Conservation (phyloP, 1,140 invertebrate genomes). For the Eubasilissa regina region DNA sequence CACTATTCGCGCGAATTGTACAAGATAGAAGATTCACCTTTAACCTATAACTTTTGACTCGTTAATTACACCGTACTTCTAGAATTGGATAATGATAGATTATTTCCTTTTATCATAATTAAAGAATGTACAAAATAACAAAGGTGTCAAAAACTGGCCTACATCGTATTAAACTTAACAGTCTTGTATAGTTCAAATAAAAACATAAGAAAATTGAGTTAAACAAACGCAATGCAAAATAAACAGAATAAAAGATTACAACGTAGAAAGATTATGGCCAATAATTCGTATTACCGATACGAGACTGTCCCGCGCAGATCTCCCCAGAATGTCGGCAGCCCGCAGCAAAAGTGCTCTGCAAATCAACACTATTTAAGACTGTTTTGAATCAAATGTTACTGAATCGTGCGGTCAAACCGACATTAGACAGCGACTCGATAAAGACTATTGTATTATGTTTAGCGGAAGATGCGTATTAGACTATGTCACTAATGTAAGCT, state of each 20-base stretch:
- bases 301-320: neutral
- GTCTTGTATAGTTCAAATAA: slow-evolving; percentile 30
- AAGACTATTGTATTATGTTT: too few species aligned
- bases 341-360: too few species aligned
- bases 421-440: too few species aligned
- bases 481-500: too few species aligned
- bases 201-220: neutral
- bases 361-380: too few species aligned
- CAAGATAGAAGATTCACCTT: neutral
- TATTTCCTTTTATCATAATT: neutral
- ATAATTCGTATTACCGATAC: neutral
- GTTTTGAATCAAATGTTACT: too few species aligned
- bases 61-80: too few species aligned
- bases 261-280: slow-evolving; percentile 25
- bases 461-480: too few species aligned
- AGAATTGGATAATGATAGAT: neutral
- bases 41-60: too few species aligned
- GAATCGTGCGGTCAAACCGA: too few species aligned
- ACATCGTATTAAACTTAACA: slow-evolving; percentile 26
- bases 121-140: neutral
- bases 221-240: slow-evolving; percentile 5
- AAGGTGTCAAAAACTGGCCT: slow-evolving; percentile 5
- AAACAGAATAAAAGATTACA: slow-evolving; percentile 20
- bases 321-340: neutral
- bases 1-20: neutral